These are phyloP conservation scores for Hybos culiciformis DNA, from an alignment of 2,888 invertebrate species.

Conservation along the genomic window DNA sequence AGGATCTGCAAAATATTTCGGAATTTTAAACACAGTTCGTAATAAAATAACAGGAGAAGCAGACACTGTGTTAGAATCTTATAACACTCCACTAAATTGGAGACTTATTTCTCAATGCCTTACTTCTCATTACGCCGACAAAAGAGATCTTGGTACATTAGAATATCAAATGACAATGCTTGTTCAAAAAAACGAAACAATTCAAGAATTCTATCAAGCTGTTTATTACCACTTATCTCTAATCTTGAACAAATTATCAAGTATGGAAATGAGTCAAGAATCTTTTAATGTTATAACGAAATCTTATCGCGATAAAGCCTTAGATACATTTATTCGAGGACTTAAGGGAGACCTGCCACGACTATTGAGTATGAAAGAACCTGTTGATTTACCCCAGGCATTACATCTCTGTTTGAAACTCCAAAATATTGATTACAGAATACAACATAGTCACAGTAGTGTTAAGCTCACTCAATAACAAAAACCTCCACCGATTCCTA, in stretches of 20 bases:
- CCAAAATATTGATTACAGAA: conserved; percentile 7
- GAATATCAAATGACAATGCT: conserved; percentile 11
- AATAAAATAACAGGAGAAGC: conserved; percentile 12
- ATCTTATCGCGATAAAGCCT: conserved; percentile 7
- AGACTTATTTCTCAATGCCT: conserved; percentile 8
- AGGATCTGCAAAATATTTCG: no score
- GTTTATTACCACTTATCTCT: conserved; percentile 6
- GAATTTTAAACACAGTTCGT: conserved; percentile 6
- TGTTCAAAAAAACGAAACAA: conserved; percentile 4
- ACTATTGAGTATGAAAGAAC: conserved; percentile 15
- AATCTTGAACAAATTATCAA: conserved; percentile 4
- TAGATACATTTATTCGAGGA: conserved; percentile 11
- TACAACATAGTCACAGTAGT: neutral
- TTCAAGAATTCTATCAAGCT: conserved; percentile 8
- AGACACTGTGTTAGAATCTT: conserved; percentile 10
- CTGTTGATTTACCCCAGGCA: conserved; percentile 15
- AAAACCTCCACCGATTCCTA: no score
- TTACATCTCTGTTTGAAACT: conserved; percentile 12
- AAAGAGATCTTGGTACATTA: conserved; percentile 9
- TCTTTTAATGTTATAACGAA: conserved; percentile 4
- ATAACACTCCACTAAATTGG: conserved; percentile 11
- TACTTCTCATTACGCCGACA: conserved; percentile 10
- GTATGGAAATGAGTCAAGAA: conserved; percentile 5
- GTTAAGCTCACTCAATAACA: no score
- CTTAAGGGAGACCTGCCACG: conserved; percentile 11